Conservation (phyloP, 2,888 invertebrate genomes). For the Epirrita christyi region DNA sequence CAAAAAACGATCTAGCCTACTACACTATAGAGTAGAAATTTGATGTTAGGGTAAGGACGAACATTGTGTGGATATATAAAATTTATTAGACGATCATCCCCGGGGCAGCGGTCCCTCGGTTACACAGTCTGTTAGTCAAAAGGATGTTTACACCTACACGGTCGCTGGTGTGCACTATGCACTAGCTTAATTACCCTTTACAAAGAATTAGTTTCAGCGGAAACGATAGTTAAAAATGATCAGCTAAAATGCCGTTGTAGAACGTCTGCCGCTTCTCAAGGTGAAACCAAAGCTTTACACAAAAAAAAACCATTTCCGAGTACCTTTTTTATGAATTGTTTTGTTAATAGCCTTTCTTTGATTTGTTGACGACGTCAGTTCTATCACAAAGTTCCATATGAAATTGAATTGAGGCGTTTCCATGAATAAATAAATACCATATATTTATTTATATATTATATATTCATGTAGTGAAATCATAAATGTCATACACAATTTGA, state of each 20-base stretch:
- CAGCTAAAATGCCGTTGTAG: not conserved
- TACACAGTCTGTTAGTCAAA: constrained; percentile 60
- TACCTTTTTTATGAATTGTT: too few species aligned
- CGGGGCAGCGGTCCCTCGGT: constrained; percentile 37
- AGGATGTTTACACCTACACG: constrained; percentile 52
- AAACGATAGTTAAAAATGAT: constrained; percentile 29
- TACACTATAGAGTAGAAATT: constrained; percentile 29
- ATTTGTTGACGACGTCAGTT: too few species aligned
- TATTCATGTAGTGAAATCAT: too few species aligned
- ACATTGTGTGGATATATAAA: constrained; percentile 45
- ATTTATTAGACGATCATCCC: constrained; percentile 55
- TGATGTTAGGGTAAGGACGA: constrained; percentile 9
- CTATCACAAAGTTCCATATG: too few species aligned
- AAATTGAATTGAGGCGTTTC: too few species aligned
- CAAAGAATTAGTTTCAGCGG: constrained; percentile 32
- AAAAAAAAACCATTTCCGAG: too few species aligned
- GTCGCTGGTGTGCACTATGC: constrained; percentile 53
- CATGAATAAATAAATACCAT: too few species aligned
- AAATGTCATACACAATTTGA: too few species aligned
- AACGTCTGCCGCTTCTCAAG: too few species aligned
- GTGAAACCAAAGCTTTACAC: too few species aligned
- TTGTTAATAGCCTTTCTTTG: too few species aligned
- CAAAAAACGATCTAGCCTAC: constrained; percentile 2
- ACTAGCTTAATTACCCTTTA: constrained; percentile 55
- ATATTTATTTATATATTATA: too few species aligned